A percentile compares a stretch with the other conserved stretches of the same genome.
Evolutionary conservation across 1,140 invertebrate species (phyloP).

Genomic region (Sminthurides bifidus): DNA sequence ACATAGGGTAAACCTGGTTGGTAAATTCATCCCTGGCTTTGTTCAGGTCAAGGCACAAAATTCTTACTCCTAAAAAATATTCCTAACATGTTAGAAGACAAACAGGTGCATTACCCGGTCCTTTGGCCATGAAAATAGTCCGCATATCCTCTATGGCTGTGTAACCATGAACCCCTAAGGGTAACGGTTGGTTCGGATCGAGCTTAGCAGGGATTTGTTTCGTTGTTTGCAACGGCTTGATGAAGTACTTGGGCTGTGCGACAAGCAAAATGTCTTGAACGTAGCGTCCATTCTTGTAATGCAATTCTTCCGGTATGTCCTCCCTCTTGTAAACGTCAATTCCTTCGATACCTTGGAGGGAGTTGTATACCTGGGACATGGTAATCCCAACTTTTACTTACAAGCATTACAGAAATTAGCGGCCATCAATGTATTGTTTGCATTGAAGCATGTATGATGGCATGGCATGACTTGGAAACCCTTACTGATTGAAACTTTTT

Average conservation of each 20-base stretch:
- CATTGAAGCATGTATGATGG: background rate
- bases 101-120: slow-evolving; percentile 32
- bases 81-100: background rate
- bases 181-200: background rate
- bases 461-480: background rate
- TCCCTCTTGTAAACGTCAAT: slow-evolving; percentile 35
- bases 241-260: slow-evolving; percentile 27
- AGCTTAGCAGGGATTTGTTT: slow-evolving; percentile 22
- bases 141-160: slow-evolving; percentile 36
- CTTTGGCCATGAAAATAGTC: slow-evolving; percentile 38
- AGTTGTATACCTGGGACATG: slow-evolving; percentile 33
- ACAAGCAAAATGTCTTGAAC: slow-evolving; percentile 34
- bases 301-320: slow-evolving; percentile 36
- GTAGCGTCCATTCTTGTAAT: slow-evolving; percentile 34
- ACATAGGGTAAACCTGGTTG: background rate
- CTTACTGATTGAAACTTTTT: slow-evolving; percentile 31
- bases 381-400: background rate
- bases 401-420: background rate
- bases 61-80: too few species aligned
- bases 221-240: slow-evolving; percentile 16
- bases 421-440: background rate
- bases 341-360: slow-evolving; percentile 31
- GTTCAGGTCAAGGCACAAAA: too few species aligned
- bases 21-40: too few species aligned
- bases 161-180: slow-evolving; percentile 35